These are phyloP conservation scores for Vireo altiloquus DNA, from an alignment of 2,113 vertebrate genomes.

Conservation along the genomic window DNA sequence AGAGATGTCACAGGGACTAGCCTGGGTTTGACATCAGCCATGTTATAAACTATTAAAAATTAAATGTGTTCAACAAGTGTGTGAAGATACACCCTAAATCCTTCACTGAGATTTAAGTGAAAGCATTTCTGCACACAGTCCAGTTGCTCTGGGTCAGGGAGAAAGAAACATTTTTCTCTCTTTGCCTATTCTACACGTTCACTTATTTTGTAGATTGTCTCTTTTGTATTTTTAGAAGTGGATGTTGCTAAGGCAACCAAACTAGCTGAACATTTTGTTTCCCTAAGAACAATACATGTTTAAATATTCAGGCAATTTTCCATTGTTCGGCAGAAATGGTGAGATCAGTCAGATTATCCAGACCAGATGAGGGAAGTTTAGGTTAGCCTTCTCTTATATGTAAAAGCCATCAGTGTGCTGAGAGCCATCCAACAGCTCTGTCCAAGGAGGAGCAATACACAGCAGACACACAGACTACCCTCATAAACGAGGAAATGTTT, in stretches of 20 bases:
- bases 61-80: neutral
- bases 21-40: neutral
- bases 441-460: neutral
- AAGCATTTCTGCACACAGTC: neutral
- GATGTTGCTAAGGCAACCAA: slow-evolving; percentile 77
- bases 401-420: neutral
- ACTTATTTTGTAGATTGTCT: slow-evolving; percentile 64
- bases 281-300: slow-evolving; percentile 74
- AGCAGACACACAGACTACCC: neutral
- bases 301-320: slow-evolving; percentile 78
- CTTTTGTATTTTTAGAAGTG: slow-evolving; percentile 77
- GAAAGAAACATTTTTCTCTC: slow-evolving; percentile 37
- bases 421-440: neutral
- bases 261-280: slow-evolving; percentile 80
- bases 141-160: neutral
- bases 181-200: slow-evolving; percentile 22
- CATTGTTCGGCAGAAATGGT: slow-evolving; percentile 65
- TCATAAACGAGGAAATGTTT: neutral
- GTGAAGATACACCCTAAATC: neutral
- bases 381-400: slow-evolving; percentile 22
- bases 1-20: neutral
- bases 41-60: neutral
- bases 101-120: neutral
- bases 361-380: slow-evolving; percentile 47
- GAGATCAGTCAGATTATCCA: slow-evolving; percentile 65